Percentiles rank a stretch among this genome's conserved stretches.
Conservation (phyloP, 2,888 invertebrate genomes). For the Lasioglossum morio region DNA sequence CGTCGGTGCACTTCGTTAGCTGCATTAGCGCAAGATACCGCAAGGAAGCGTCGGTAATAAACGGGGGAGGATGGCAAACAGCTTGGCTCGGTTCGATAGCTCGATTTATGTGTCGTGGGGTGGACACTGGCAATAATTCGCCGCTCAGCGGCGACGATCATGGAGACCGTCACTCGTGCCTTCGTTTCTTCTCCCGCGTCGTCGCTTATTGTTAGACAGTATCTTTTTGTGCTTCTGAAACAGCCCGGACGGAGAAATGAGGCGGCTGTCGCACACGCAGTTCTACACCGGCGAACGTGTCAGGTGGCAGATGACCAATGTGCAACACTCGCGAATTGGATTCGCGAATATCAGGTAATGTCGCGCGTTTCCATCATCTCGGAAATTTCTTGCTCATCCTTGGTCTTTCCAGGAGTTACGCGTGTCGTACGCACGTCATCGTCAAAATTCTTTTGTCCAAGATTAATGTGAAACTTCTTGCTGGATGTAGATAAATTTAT, state of each 20-base stretch:
- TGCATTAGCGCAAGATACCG: background rate
- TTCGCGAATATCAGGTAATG: slow-evolving; percentile 81
- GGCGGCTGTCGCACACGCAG: slow-evolving; percentile 73
- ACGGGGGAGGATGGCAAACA: slow-evolving; percentile 34
- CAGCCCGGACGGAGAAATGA: slow-evolving; percentile 53
- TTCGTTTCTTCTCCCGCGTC: slow-evolving; percentile 14
- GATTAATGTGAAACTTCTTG: background rate
- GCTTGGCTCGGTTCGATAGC: slow-evolving; percentile 25
- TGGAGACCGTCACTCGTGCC: slow-evolving; percentile 40
- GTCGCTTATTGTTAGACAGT: slow-evolving; percentile 8
- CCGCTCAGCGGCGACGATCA: slow-evolving; percentile 53
- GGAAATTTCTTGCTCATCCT: background rate
- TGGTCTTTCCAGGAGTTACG: background rate
- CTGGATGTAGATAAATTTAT: background rate
- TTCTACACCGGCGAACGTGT: slow-evolving; percentile 80
- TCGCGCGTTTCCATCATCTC: background rate
- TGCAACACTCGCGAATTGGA: slow-evolving; percentile 79
- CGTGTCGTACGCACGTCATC: background rate
- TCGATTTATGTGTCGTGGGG: slow-evolving; percentile 51
- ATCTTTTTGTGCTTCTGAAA: slow-evolving; percentile 7
- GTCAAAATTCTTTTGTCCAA: background rate
- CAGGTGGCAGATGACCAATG: slow-evolving; percentile 83
- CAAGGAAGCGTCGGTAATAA: background rate
- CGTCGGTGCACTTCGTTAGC: background rate
- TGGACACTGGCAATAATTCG: slow-evolving; percentile 67